Conservation (phyloP, 2,113 vertebrate genomes). For the Megaleporinus macrocephalus region DNA sequence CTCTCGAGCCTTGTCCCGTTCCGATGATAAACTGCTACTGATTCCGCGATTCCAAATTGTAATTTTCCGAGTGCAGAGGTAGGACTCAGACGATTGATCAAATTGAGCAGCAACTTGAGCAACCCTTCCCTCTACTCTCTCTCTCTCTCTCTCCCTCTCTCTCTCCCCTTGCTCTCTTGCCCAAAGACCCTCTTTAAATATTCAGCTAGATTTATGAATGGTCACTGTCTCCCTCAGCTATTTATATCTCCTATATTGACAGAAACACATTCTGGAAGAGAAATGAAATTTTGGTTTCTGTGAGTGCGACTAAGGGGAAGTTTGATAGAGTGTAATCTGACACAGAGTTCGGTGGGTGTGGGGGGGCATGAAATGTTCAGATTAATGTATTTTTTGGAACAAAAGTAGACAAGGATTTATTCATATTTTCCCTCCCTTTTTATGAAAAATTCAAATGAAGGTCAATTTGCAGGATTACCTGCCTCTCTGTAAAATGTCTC, state of each 20-base stretch:
- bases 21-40: conserved; percentile 78
- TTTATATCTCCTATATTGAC: conserved; percentile 79
- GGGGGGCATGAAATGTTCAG: conserved; percentile 39
- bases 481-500: conserved; percentile 56
- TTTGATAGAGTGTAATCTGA: conserved; percentile 62
- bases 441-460: conserved; percentile 62
- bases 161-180: conserved; percentile 52
- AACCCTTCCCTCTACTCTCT: conserved; percentile 34
- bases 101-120: conserved; percentile 72
- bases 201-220: conserved; percentile 83
- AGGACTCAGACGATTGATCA: conserved; percentile 80
- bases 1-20: conserved; percentile 61
- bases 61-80: conserved; percentile 81
- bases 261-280: conserved; percentile 65
- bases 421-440: conserved; percentile 60
- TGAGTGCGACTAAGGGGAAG: conserved; percentile 51
- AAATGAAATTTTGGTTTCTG: conserved; percentile 67
- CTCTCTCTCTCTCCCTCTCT: conserved; percentile 34
- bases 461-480: conserved; percentile 60
- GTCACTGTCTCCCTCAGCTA: conserved; percentile 73
- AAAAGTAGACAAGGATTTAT: conserved; percentile 64
- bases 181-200: conserved; percentile 81
- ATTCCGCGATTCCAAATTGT: conserved; percentile 82
- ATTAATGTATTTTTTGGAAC: conserved; percentile 59
- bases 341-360: conserved; percentile 38